Percentiles rank a stretch among this genome's conserved stretches.
These are phyloP conservation scores for Esox niger DNA, from an alignment of 2,113 vertebrate genomes.

Conservation along the genomic window DNA sequence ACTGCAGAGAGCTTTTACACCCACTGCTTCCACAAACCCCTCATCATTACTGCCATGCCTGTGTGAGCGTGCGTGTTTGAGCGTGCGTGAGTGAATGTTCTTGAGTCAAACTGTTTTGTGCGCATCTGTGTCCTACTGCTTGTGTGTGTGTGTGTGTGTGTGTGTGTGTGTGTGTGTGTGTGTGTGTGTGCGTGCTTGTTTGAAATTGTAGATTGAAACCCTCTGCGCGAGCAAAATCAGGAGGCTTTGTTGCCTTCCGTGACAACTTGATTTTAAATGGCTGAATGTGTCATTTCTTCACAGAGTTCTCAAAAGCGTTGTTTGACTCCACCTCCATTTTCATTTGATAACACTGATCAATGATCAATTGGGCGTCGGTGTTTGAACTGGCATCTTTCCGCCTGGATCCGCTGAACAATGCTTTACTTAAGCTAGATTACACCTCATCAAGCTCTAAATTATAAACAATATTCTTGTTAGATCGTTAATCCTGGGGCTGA, in stretches of 20 bases:
- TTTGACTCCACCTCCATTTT: not conserved
- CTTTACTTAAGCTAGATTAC: conserved; percentile 45
- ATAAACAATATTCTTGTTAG: too few relatives aligned
- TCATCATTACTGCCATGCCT: not conserved
- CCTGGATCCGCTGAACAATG: conserved; percentile 24
- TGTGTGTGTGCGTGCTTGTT: not conserved
- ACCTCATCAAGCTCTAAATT: conserved; percentile 55
- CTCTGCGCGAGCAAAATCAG: conserved; percentile 15
- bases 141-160: not conserved
- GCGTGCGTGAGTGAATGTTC: not conserved
- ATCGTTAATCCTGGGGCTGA: too few relatives aligned
- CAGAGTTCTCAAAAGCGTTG: not conserved
- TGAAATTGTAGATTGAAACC: not conserved
- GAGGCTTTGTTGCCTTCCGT: conserved; percentile 6
- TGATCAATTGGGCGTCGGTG: conserved; percentile 1
- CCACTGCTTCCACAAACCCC: conserved; percentile 33
- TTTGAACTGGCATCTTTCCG: conserved; percentile 34
- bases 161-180: not conserved
- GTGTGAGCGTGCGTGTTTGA: not conserved
- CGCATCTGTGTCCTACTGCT: not conserved
- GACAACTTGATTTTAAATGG: not conserved
- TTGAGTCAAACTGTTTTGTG: not conserved
- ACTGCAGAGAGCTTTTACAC: conserved; percentile 39
- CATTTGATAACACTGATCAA: not conserved
- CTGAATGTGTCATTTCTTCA: not conserved